Percentiles rank a stretch among this genome's conserved stretches.
Evolutionary conservation across 30 jellyfish, hydroid and myxozoan genomes (phyloP).

Genomic region (Chrysaora quinquecirrha): DNA sequence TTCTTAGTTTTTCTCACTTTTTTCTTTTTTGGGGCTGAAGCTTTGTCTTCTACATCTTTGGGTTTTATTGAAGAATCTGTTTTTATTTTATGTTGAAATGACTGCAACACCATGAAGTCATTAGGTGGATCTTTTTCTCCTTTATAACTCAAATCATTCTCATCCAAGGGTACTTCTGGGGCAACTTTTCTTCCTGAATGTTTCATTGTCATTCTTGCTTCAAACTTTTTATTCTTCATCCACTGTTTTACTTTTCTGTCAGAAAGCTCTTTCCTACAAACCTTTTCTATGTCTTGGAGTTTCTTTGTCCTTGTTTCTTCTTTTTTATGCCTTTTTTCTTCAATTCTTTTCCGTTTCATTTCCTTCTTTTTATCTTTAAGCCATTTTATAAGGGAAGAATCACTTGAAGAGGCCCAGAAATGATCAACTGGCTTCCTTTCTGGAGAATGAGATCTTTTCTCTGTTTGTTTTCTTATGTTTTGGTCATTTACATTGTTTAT

Average conservation of each 20-base stretch:
- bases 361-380: slow-evolving; percentile 41
- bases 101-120: slow-evolving; percentile 29
- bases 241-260: slow-evolving; percentile 36
- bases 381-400: slow-evolving; percentile 43
- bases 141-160: background rate
- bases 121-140: slow-evolving; percentile 10
- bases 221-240: slow-evolving; percentile 34
- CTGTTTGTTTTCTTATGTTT: no score
- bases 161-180: background rate
- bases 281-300: slow-evolving; percentile 23
- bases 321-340: slow-evolving; percentile 12
- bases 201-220: background rate
- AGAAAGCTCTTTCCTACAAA: slow-evolving; percentile 22
- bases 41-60: no score
- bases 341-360: background rate
- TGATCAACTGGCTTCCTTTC: slow-evolving; percentile 13
- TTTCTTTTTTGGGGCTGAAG: background rate
- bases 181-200: slow-evolving; percentile 9
- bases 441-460: background rate
- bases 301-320: slow-evolving; percentile 23
- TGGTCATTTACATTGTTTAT: background rate
- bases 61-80: background rate
- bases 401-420: slow-evolving; percentile 26
- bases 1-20: background rate
- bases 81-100: slow-evolving; percentile 10